Evolutionary conservation across 92 coral and sea anemone species (phyloP), one percentile per base, ranked within the genome.

Genomic region (Actinernus sp.): DNA sequence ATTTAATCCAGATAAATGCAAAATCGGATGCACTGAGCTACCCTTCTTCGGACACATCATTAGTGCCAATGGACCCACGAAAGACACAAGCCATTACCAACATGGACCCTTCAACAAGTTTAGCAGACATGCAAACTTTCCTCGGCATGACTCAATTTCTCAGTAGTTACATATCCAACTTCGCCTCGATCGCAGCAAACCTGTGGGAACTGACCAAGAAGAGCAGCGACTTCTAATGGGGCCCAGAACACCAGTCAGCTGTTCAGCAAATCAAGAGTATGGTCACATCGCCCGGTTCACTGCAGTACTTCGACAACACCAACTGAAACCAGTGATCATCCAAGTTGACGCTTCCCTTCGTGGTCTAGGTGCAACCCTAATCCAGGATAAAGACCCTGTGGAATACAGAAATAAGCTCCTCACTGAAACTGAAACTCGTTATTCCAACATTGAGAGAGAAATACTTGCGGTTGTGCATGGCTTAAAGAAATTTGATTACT

Each of bases 1-100:
- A n/a, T 77, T 83, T 76, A 89, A 78, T 63, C 61, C 82, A 28
- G 85, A 79, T 72, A 89, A 83, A 57, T 88, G 90, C 72, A 73
- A 68, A 45, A 84, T 84, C 49, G 58, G 59, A 44, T n/a, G n/a
- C n/a, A n/a, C n/a, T n/a, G n/a, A n/a, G n/a, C n/a, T n/a, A n/a
- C n/a, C n/a, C n/a, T n/a, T 83, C 75, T 84, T 78, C 22, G 96
- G 84, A 8, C 81, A 88, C 67, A 76, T 70, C 56, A 68, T 82
- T 50, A 82, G 93, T 33, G 66, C 79, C 13, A 39, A 60, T 48
- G 93, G 85, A n/a, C n/a, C n/a, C n/a, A n/a, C n/a, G n/a, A n/a
- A n/a, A n/a, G n/a, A n/a, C n/a, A n/a, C n/a, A n/a, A n/a, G n/a
- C n/a, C n/a, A n/a, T 87, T 54, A 59, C 50, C 21, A 77, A 69